Evolutionary conservation across 2,888 invertebrate genomes (phyloP), one percentile per base, ranked within the genome.

Genomic region (Drosophila hamatofila): DNA sequence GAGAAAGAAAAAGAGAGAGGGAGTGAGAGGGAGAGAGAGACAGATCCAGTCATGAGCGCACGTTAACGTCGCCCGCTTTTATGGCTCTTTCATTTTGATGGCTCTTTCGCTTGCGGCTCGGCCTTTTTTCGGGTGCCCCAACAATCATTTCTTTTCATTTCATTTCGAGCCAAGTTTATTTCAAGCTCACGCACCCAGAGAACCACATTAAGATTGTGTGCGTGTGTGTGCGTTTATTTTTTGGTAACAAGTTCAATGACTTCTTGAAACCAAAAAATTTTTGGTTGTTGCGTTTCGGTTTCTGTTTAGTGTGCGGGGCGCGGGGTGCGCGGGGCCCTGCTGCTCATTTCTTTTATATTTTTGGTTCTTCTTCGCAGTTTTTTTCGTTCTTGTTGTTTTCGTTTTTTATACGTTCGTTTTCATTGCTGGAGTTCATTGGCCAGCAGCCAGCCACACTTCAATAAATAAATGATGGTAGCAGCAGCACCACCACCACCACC

Each of bases 381-480:
- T 58, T 58, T 81, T 81, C 48, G 77, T 80, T 83, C 78, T 85
- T 87, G 81, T 84, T 89, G 83, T 80, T 81, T 81, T 87, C 78
- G 77, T 86, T 80, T 81, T 85, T 90, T 86, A 83, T 90, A 87
- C 91, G 85, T 91, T 91, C 91, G 91, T 91, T 91, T 91, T 91
- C 91, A 91, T 91, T 91, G 90, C 82, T 76, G 70, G 84, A 91
- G 91, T 91, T 91, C 91, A 91, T 84, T 91, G 91, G 87, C 91
- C 78, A 71, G 63, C 60, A 52, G 72, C 52, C 52, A 37, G 52
- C 76, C 72, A 68, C 72, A 85, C 81, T 81, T 80, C 77, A 88
- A 83, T 81, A 86, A 88, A 84, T 74, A 86, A 86, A 80, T 86
- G 79, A 76, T 84, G 86, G 83, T 73, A 72, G 65, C 74, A 65